Evolutionary conservation across 2,888 invertebrate species (phyloP).

Genomic region (Crossocerus cetratus): DNA sequence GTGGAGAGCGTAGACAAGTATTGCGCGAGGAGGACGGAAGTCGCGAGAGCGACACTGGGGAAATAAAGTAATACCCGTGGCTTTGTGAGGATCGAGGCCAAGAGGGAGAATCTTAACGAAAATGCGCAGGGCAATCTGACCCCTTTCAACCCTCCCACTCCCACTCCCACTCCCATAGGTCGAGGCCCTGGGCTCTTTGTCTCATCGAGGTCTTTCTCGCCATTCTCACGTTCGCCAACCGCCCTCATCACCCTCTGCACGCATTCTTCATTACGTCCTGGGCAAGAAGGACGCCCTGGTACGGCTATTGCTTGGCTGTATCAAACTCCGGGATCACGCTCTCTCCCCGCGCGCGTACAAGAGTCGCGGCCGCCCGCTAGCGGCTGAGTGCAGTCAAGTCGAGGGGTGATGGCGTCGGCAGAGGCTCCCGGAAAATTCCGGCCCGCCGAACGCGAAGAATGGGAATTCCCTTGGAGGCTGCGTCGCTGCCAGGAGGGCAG

Average conservation of each 20-base stretch:
- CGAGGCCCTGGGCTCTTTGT: background rate
- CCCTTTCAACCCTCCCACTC: slow-evolving; percentile 21
- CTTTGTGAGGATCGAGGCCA: slow-evolving; percentile 70
- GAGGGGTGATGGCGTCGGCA: slow-evolving; percentile 35
- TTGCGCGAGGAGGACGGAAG: slow-evolving; percentile 61
- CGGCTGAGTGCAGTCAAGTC: slow-evolving; percentile 20
- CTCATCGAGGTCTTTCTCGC: too few relatives aligned
- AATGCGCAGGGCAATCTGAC: slow-evolving; percentile 42
- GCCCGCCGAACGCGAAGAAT: slow-evolving; percentile 61
- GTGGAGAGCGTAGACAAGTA: slow-evolving; percentile 60
- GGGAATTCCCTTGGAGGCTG: slow-evolving; percentile 57
- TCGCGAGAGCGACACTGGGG: slow-evolving; percentile 61
- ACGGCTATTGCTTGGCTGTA: slow-evolving; percentile 47
- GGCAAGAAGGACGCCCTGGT: slow-evolving; percentile 17
- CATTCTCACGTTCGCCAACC: too few relatives aligned
- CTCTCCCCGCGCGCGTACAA: slow-evolving; percentile 36
- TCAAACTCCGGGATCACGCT: slow-evolving; percentile 61
- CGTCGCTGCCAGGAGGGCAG: slow-evolving; percentile 35
- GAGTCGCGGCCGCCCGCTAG: background rate
- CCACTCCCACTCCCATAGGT: background rate
- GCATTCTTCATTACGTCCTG: slow-evolving; percentile 43
- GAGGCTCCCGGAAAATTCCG: slow-evolving; percentile 59
- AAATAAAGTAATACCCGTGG: slow-evolving; percentile 72
- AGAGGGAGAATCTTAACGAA: slow-evolving; percentile 50
- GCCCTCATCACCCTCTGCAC: too few relatives aligned